Conservation (phyloP, 2,797 vertebrate species). For the Typhlichthys eigenmanni region DNA sequence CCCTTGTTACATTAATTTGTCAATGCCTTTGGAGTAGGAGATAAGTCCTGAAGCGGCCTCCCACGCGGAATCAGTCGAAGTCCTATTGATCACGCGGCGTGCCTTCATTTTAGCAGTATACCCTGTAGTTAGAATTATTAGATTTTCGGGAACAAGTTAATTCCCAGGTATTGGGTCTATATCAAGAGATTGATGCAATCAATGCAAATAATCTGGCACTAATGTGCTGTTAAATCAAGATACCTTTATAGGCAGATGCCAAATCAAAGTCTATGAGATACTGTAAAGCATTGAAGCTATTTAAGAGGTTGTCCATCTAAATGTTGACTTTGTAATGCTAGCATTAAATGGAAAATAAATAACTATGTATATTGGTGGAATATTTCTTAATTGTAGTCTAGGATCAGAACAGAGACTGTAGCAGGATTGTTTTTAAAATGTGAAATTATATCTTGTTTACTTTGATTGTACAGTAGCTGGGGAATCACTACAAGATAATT, state of each 20-base stretch:
- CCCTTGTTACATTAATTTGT: slow-evolving; percentile 63
- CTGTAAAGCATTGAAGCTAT: slow-evolving; percentile 26
- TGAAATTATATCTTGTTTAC: no score
- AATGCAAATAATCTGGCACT: slow-evolving; percentile 64
- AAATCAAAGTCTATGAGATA: slow-evolving; percentile 45
- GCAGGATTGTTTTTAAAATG: no score
- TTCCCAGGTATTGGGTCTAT: slow-evolving; percentile 59
- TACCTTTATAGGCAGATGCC: slow-evolving; percentile 29
- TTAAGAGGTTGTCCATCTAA: not conserved
- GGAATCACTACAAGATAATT: no score
- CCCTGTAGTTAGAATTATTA: slow-evolving; percentile 63
- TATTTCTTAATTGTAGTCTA: no score
- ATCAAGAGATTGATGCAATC: slow-evolving; percentile 66
- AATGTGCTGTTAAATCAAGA: slow-evolving; percentile 37
- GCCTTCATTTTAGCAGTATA: slow-evolving; percentile 59
- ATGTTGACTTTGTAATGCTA: no score
- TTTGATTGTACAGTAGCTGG: no score
- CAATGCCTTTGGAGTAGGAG: slow-evolving; percentile 55
- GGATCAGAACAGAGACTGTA: no score
- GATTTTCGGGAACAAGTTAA: slow-evolving; percentile 64
- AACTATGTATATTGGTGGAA: no score
- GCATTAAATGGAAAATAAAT: no score
- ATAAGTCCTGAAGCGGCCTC: slow-evolving; percentile 56
- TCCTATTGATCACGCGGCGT: slow-evolving; percentile 57
- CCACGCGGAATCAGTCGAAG: slow-evolving; percentile 51